Evolutionary conservation across 2,888 invertebrate genomes (phyloP).

Genomic region (Nomada hirtipes): DNA sequence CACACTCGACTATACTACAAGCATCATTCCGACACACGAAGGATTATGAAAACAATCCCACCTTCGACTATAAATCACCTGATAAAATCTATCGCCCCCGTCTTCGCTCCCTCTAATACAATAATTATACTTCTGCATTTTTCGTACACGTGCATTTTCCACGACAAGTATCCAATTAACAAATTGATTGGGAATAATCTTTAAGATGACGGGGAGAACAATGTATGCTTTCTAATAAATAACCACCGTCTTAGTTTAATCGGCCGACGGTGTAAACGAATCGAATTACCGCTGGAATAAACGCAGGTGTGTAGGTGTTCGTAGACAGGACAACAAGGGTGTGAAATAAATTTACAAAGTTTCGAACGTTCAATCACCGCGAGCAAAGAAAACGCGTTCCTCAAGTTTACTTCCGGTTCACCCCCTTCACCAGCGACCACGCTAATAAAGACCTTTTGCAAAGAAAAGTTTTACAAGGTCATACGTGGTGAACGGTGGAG

Average conservation of each 20-base stretch:
- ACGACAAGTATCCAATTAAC: background rate
- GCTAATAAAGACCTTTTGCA: constrained; percentile 54
- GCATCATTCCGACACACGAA: constrained; percentile 22
- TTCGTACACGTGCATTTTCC: too few species aligned
- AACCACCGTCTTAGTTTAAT: background rate
- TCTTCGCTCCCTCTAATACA: background rate
- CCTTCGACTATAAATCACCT: constrained; percentile 19
- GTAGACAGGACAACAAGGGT: background rate
- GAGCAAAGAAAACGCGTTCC: background rate
- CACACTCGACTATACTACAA: constrained; percentile 13
- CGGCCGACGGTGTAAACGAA: constrained; percentile 4
- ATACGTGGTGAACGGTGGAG: constrained; percentile 83
- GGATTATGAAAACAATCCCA: background rate
- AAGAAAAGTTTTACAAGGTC: constrained; percentile 76
- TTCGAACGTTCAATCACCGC: background rate
- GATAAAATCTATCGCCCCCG: background rate
- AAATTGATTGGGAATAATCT: background rate
- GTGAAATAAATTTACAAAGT: constrained; percentile 31
- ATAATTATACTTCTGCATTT: background rate
- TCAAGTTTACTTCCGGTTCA: constrained; percentile 41
- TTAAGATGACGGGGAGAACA: background rate
- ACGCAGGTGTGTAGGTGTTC: background rate
- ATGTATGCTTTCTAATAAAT: constrained; percentile 5
- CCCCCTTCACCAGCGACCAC: constrained; percentile 77
- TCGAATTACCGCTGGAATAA: background rate